Evolutionary conservation across 92 coral and sea anemone genomes (phyloP).

Genomic region (Desmophyllum pertusum): DNA sequence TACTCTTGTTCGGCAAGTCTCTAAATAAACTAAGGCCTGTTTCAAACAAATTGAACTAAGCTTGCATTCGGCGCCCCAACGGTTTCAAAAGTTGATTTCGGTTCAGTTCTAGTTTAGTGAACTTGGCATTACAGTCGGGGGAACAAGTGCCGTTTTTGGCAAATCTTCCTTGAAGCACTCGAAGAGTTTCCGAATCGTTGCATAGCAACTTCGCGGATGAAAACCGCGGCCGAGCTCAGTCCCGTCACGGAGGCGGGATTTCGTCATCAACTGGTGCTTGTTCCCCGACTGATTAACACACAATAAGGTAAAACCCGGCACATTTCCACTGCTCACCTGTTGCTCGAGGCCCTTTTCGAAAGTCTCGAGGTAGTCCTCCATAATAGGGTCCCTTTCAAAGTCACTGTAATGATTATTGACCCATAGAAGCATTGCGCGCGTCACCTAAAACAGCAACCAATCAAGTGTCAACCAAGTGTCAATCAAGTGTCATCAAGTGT

Average conservation of each 20-base stretch:
- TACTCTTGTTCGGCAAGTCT: not conserved
- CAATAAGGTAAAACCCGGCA: not conserved
- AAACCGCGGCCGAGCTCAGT: too few relatives aligned
- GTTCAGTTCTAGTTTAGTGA: not conserved
- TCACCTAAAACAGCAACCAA: conserved; percentile 70
- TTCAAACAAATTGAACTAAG: not conserved
- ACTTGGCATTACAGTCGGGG: not conserved
- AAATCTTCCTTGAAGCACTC: too few relatives aligned
- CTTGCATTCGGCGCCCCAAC: not conserved
- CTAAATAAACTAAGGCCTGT: not conserved
- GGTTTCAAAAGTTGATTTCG: not conserved
- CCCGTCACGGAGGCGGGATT: too few relatives aligned
- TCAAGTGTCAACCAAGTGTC: not conserved
- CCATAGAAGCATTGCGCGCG: conserved; percentile 98
- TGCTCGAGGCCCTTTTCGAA: conserved; percentile 92
- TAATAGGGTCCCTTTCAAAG: conserved; percentile 84
- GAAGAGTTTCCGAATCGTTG: too few relatives aligned
- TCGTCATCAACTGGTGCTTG: too few relatives aligned
- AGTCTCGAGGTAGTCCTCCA: conserved; percentile 90
- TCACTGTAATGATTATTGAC: conserved; percentile 93
- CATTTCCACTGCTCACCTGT: conserved; percentile 58
- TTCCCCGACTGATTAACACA: too few relatives aligned
- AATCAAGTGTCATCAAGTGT: not conserved
- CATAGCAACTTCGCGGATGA: too few relatives aligned
- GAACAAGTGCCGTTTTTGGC: too few relatives aligned